phyloP scores from a whole-genome alignment of 2,113 vertebrate species.

The Condylura cristata region DNA sequence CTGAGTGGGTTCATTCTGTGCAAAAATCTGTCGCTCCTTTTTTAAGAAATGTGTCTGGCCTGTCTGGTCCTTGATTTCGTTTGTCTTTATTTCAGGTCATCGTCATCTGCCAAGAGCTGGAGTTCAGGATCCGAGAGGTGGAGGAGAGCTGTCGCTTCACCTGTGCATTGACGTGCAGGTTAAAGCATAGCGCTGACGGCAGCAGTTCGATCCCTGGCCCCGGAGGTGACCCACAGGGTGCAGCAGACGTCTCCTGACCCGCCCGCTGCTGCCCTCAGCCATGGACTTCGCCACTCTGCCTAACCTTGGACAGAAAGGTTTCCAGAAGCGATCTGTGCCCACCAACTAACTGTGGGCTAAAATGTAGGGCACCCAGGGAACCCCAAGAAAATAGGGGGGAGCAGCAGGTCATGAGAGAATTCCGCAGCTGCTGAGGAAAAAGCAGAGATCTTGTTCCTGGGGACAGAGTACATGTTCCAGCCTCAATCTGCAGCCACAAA shows the following conservation, averaged over 20 bases:
- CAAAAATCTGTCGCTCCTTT: not conserved
- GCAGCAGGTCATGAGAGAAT: not conserved
- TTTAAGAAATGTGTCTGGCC: not conserved
- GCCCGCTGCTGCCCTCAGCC: too few relatives aligned
- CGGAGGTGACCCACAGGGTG: too few relatives aligned
- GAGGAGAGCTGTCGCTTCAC: not conserved
- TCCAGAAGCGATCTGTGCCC: too few relatives aligned
- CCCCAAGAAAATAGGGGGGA: not conserved
- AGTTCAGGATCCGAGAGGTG: too few relatives aligned
- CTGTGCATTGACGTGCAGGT: accelerated
- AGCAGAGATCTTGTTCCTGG: too few relatives aligned
- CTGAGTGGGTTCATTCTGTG: not conserved
- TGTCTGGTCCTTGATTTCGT: too few relatives aligned
- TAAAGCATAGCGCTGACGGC: too few relatives aligned
- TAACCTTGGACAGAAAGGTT: not conserved
- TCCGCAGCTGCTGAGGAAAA: not conserved
- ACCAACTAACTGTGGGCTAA: not conserved
- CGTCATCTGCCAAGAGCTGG: too few relatives aligned
- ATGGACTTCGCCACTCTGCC: too few relatives aligned
- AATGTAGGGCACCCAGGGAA: not conserved
- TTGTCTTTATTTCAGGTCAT: too few relatives aligned
- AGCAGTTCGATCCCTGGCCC: too few relatives aligned
- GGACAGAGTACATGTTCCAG: not conserved
- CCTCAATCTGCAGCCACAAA: not conserved
- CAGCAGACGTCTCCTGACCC: too few relatives aligned